Conservation (phyloP, 2,888 invertebrate genomes). For the Stenodema calcarata region DNA sequence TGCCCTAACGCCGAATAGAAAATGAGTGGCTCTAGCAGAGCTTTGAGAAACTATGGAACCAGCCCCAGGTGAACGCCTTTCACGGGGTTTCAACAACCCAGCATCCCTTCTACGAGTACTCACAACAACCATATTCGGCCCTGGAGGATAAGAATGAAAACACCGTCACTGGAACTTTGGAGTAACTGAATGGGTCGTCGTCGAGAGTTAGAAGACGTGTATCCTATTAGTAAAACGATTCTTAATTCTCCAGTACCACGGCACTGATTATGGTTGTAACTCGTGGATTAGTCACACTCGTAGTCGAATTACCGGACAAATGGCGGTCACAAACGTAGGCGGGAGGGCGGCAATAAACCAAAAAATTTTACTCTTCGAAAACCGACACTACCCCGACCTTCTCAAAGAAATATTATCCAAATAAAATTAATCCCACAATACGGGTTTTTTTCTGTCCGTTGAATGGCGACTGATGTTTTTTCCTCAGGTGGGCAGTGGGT, state of each 20-base stretch:
- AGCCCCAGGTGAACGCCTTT: too few species aligned
- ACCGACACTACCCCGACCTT: not conserved
- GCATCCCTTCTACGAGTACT: too few species aligned
- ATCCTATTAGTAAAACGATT: not conserved
- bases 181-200: not conserved
- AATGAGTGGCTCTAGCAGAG: too few species aligned
- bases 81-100: too few species aligned
- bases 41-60: too few species aligned
- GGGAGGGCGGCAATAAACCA: not conserved
- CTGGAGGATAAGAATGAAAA: too few species aligned
- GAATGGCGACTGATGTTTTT: conserved; percentile 8
- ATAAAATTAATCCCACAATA: conserved; percentile 44
- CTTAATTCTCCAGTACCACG: not conserved
- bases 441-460: not conserved
- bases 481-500: conserved; percentile 20
- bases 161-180: too few species aligned
- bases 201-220: not conserved
- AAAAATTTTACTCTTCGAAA: conserved; percentile 13
- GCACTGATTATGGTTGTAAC: conserved; percentile 31
- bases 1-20: too few species aligned
- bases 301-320: conserved; percentile 36
- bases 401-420: conserved; percentile 34
- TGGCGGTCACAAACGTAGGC: conserved; percentile 32
- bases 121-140: too few species aligned
- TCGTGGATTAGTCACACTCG: conserved; percentile 34